phyloP scores from a whole-genome alignment of 64 coral and sea anemone genomes.

The Pocillopora damicornis region DNA sequence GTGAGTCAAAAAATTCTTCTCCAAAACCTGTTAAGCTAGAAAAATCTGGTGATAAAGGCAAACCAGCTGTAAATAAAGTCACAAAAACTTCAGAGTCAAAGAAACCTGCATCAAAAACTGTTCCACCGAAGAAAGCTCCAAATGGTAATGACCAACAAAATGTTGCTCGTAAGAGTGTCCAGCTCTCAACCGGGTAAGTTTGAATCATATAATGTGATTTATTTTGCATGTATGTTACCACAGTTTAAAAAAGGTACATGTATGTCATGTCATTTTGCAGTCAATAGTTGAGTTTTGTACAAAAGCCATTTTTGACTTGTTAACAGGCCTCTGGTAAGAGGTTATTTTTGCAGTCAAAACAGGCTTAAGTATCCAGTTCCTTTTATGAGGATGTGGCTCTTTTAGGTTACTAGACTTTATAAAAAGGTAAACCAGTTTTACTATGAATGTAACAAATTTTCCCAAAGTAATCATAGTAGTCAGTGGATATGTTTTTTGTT shows the following conservation, averaged over 20 bases:
- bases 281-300: neutral
- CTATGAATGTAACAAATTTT: neutral
- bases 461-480: neutral
- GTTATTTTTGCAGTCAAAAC: no score
- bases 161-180: neutral
- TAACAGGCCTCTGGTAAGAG: no score
- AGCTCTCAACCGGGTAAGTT: neutral
- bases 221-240: neutral
- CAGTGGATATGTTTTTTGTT: neutral
- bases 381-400: no score
- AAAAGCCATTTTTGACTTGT: no score
- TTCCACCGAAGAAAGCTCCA: neutral
- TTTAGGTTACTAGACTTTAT: no score
- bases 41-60: slow-evolving; percentile 6
- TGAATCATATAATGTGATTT: neutral
- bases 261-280: neutral
- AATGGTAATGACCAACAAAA: neutral
- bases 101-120: neutral
- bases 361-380: no score
- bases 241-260: neutral
- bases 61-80: neutral
- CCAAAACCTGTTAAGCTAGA: neutral
- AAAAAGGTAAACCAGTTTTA: no score
- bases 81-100: slow-evolving; percentile 10
- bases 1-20: neutral